These are phyloP conservation scores for Neotoxoptera formosana DNA, from an alignment of 1,140 invertebrate species.

Conservation along the genomic window DNA sequence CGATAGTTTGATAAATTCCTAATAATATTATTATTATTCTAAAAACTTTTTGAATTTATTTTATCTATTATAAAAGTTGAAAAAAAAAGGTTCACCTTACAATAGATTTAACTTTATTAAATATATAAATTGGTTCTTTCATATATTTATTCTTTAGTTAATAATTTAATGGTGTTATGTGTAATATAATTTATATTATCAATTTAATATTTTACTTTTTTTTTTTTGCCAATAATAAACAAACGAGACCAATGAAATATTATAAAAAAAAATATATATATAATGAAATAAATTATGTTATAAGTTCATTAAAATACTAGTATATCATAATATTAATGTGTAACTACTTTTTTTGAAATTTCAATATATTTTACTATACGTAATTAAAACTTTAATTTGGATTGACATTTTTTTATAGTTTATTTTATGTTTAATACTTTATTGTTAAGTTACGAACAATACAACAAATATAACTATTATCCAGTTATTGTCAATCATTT, in stretches of 20 bases:
- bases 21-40: neutral
- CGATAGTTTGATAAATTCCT: neutral
- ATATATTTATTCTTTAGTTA: neutral
- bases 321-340: neutral
- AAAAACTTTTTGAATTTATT: slow-evolving; percentile 14
- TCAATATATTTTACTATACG: neutral
- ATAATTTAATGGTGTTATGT: neutral
- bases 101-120: neutral
- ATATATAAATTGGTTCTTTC: neutral
- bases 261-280: too few relatives aligned
- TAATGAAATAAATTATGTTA: neutral
- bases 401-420: neutral
- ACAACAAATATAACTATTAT: slow-evolving; percentile 14
- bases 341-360: neutral
- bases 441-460: neutral
- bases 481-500: neutral
- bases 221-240: neutral
- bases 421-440: neutral
- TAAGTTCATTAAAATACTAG: neutral
- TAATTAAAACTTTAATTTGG: neutral
- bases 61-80: neutral
- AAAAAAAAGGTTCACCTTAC: neutral
- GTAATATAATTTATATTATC: neutral
- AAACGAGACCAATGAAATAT: neutral
- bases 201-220: neutral